Evolutionary conservation across 2,888 invertebrate species (phyloP), one percentile per base, ranked within the genome.

Genomic region (Xiphydria camelus): DNA sequence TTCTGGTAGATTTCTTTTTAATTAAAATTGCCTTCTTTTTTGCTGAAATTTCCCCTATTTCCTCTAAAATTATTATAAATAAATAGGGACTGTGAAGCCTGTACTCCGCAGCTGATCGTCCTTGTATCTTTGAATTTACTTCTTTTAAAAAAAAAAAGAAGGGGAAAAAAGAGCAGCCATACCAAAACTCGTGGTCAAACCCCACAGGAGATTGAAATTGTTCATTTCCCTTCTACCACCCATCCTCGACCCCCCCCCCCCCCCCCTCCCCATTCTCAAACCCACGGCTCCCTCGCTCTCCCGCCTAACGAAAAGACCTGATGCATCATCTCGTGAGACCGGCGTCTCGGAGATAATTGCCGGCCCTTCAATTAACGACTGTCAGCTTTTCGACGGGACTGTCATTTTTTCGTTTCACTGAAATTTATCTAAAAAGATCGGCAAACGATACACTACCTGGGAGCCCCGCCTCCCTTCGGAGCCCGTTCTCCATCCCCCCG

Each of bases 301-400:
- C 4, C 3, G 23, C n/a, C 36, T 3, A 4, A 19, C 42, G 20
- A 12, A 22, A 17, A 40, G 36, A 10, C 12, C 38, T 36, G 10
- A 25, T 37, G 33, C 42, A 37, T 45, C 41, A 42, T 38, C 38
- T 49, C 39, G 47, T 41, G 47, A 46, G 29, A 29, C 29, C 12
- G 29, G 29, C 29, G 14, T 12, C 29, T 29, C 29, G 29, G 29
- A 29, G 29, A 29, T 29, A 29, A 29, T 29, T 29, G 29, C 29
- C 29, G 29, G 12, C 14, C 29, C 29, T 29, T 29, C 29, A 50
- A 47, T 51, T 41, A 47, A 56, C 51, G 42, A 49, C 39, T 35
- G 33, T 26, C 50, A 45, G 34, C 35, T 50, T 44, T 47, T 39
- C 33, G 42, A 41, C 41, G 31, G 47, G 26, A 22, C 41, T 55